phyloP scores from a whole-genome alignment of 2,888 invertebrate species.

The Diplazon laetatorius region DNA sequence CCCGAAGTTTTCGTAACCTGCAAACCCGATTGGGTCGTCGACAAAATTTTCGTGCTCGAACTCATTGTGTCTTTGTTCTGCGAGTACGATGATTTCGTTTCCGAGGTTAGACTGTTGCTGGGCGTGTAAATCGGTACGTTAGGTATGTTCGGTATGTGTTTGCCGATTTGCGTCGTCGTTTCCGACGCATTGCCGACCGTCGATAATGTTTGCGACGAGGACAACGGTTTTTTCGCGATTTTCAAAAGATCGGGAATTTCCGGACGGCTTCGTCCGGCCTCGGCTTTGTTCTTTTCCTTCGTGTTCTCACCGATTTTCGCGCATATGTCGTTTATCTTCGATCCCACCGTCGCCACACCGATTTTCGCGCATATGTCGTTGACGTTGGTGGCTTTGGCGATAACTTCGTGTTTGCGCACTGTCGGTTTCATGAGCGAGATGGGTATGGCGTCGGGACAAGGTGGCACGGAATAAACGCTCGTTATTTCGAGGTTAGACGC shows the following conservation, averaged over 20 bases:
- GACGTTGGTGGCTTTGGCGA: slow-evolving; percentile 76
- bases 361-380: slow-evolving; percentile 80
- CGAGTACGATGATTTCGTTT: slow-evolving; percentile 54
- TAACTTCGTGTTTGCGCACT: slow-evolving; percentile 76
- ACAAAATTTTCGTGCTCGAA: slow-evolving; percentile 62
- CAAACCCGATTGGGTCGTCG: slow-evolving; percentile 47
- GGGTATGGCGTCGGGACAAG: slow-evolving; percentile 80
- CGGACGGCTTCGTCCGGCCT: slow-evolving; percentile 74
- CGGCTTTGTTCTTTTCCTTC: slow-evolving; percentile 78
- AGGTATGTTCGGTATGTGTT: slow-evolving; percentile 78
- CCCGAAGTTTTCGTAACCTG: slow-evolving; percentile 65
- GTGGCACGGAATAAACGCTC: slow-evolving; percentile 75
- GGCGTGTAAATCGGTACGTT: slow-evolving; percentile 78
- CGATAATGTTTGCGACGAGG: slow-evolving; percentile 60
- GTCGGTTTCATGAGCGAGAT: slow-evolving; percentile 79
- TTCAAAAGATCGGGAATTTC: slow-evolving; percentile 80
- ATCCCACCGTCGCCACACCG: slow-evolving; percentile 72
- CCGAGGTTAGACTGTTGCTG: slow-evolving; percentile 64
- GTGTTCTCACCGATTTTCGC: slow-evolving; percentile 80
- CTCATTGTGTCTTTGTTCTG: slow-evolving; percentile 41
- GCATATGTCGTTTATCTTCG: slow-evolving; percentile 80
- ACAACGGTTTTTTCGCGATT: slow-evolving; percentile 75
- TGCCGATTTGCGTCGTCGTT: slow-evolving; percentile 52
- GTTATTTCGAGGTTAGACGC: slow-evolving; percentile 64
- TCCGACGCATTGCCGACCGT: slow-evolving; percentile 36